Evolutionary conservation across 2,113 vertebrate genomes (phyloP).

Genomic region (Hydrolagus affinis): DNA sequence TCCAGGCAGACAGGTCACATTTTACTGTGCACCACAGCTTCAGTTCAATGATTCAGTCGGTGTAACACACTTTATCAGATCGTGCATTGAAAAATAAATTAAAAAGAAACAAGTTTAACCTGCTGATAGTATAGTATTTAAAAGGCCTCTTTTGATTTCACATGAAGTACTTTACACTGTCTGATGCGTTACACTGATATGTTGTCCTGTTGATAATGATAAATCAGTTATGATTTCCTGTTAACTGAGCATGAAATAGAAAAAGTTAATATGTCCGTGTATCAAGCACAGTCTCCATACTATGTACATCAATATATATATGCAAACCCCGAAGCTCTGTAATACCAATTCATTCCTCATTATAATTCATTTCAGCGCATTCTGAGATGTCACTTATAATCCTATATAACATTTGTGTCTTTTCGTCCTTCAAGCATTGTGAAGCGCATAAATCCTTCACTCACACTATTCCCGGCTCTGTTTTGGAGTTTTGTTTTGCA

Average conservation of each 20-base stretch:
- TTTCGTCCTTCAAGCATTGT: background rate
- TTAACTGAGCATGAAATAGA: background rate
- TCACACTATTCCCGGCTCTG: background rate
- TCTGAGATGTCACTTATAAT: background rate
- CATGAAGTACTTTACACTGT: background rate
- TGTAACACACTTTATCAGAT: too few species aligned
- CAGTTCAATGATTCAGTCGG: too few species aligned
- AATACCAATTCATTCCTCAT: background rate
- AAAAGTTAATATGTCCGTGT: constrained; percentile 21
- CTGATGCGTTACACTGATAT: constrained; percentile 14
- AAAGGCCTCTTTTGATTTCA: background rate
- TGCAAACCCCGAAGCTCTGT: background rate
- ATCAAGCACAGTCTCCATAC: background rate
- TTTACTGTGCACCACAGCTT: too few species aligned
- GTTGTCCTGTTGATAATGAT: constrained; percentile 11
- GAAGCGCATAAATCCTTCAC: background rate
- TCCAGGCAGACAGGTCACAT: too few species aligned
- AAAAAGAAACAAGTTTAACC: too few species aligned
- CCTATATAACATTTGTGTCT: background rate
- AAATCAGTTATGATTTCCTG: constrained; percentile 3
- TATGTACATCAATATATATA: background rate
- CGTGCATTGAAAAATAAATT: too few species aligned
- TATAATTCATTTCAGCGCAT: background rate
- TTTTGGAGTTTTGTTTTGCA: background rate
- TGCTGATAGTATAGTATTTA: background rate